These are phyloP conservation scores for Spodoptera littoralis DNA, from an alignment of 2,888 invertebrate genomes.

Conservation along the genomic window DNA sequence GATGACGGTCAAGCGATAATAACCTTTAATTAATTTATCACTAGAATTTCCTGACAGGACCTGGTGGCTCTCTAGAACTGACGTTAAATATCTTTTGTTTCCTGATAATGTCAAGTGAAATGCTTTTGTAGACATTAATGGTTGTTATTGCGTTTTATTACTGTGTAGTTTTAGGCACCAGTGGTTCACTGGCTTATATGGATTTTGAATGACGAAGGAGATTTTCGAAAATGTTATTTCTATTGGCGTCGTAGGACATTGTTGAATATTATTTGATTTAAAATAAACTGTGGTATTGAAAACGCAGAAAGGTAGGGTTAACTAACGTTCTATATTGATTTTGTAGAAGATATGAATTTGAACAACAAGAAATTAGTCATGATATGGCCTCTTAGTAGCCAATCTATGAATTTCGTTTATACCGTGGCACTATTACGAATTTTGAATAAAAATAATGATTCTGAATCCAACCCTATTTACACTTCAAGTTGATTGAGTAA, in stretches of 20 bases:
- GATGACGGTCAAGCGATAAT: slow-evolving; percentile 22
- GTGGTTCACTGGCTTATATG: slow-evolving; percentile 30
- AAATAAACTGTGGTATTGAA: neutral
- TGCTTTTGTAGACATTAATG: slow-evolving; percentile 36
- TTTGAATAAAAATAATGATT: too few relatives aligned
- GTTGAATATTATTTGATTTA: neutral
- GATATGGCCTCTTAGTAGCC: too few relatives aligned
- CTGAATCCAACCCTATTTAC: too few relatives aligned
- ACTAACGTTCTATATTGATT: too few relatives aligned
- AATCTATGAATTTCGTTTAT: too few relatives aligned
- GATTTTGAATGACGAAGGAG: slow-evolving; percentile 24
- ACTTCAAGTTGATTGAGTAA: too few relatives aligned
- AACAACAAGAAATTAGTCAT: too few relatives aligned
- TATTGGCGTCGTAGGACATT: too few relatives aligned
- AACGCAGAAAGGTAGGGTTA: too few relatives aligned
- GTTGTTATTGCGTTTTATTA: slow-evolving; percentile 30
- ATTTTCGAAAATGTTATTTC: slow-evolving; percentile 11
- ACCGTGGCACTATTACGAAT: too few relatives aligned
- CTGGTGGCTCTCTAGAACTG: slow-evolving; percentile 27
- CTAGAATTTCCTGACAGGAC: slow-evolving; percentile 22
- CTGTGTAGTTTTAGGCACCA: slow-evolving; percentile 17
- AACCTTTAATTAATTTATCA: slow-evolving; percentile 31
- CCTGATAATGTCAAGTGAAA: slow-evolving; percentile 43
- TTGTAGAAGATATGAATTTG: too few relatives aligned
- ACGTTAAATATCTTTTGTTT: slow-evolving; percentile 38